Base-by-base conservation (phyloP, 2,797 vertebrate species). In the Adrianichthys oophorus region DNA sequence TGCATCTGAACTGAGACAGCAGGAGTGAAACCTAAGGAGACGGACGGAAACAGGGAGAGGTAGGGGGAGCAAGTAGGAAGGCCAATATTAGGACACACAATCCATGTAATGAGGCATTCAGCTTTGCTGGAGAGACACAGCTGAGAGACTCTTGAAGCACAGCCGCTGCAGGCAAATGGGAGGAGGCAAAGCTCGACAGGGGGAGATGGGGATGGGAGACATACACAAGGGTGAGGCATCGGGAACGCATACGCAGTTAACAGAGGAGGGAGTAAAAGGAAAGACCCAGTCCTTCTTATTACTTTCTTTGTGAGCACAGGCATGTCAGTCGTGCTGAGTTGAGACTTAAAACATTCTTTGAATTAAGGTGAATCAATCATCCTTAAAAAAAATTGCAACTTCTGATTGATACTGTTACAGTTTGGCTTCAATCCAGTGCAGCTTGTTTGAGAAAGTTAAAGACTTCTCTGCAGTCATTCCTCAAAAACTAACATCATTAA, bases 41-140 rank as follows among this genome's bases (percentile, higher is more conserved):
- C 41, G 40, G 32, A 50, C 12, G 59, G 61, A 50, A 41, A 54
- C n/a, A 51, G 47, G 51, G 46, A 64, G 59, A 59, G 51, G 1
- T 44, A 61, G 62, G 5, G 44, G 45, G 41, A 43, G 68, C 72
- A 80, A 81, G 59, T 21, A 62, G 61, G 80, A 87, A 89, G 85
- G 75, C 76, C 79, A 78, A 75, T 82, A 69, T 55, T 71, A 62
- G 70, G 76, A 79, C 74, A 71, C 63, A 80, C 79, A 87, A 82
- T 85, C 78, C 71, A 87, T 81, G 84, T 89, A 88, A 91, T 90
- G 83, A 90, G 74, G 68, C 71, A 79, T 84, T 76, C 48, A 74
- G 50, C 47, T 78, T 66, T 75, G 79, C 59, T 66, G 62, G 66
- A 82, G 76, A 80, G 79, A 78, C 59, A 73, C 18, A 52, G 65